phyloP scores from a whole-genome alignment of 2,113 vertebrate genomes.

The Centropus unirufus region DNA sequence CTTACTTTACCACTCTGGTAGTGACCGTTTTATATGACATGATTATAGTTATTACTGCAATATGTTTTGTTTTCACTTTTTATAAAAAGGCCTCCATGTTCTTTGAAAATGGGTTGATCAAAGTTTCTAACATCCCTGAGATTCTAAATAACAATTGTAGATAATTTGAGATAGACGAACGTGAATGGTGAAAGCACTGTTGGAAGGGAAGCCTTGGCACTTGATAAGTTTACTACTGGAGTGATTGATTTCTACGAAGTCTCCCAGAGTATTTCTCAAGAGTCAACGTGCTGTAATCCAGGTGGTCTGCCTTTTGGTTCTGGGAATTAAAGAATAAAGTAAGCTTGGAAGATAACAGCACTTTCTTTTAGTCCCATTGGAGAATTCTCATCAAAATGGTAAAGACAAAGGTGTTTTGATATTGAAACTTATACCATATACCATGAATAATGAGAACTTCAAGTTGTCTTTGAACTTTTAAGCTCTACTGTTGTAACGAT shows the following conservation, averaged over 20 bases:
- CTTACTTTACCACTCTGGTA: not conserved
- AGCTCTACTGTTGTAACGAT: not conserved
- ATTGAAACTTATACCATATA: not conserved
- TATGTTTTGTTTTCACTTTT: not conserved
- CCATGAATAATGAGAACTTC: not conserved
- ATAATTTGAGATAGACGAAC: not conserved
- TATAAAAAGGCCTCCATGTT: not conserved
- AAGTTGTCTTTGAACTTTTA: not conserved
- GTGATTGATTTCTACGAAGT: not conserved
- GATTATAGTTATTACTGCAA: not conserved
- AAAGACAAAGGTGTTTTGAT: not conserved
- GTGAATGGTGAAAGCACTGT: not conserved
- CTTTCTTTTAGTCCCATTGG: not conserved
- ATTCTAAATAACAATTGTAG: not conserved
- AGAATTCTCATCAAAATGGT: not conserved
- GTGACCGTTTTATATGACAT: not conserved
- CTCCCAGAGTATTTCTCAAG: not conserved
- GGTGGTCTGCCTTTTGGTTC: not conserved
- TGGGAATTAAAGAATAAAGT: not conserved
- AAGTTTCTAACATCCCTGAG: not conserved
- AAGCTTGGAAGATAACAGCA: not conserved
- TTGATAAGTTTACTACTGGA: not conserved
- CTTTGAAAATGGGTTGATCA: not conserved
- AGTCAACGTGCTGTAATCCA: not conserved
- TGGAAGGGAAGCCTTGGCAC: not conserved